A percentile compares a stretch with the other conserved stretches of the same genome.
Evolutionary conservation across 1,140 invertebrate species (phyloP).

Genomic region (Drosophila novamexicana): DNA sequence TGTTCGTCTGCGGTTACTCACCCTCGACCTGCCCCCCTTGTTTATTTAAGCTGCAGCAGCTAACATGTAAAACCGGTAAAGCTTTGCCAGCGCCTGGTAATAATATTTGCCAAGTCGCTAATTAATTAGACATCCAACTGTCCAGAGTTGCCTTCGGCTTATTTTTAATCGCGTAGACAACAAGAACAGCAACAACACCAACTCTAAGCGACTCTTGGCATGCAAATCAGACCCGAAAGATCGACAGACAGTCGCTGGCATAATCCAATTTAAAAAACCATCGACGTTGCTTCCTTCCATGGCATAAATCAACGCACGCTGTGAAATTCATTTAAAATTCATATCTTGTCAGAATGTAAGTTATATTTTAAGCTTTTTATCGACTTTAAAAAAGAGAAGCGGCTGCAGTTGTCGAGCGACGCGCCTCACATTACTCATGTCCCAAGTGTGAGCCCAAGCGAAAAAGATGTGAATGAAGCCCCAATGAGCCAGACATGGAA

Average conservation of each 20-base stretch:
- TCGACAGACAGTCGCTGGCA: conserved; percentile 28
- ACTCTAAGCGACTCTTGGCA: conserved; percentile 35
- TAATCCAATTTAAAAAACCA: conserved; percentile 81
- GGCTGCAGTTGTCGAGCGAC: conserved; percentile 54
- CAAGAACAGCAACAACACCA: conserved; percentile 6
- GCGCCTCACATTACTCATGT: conserved; percentile 73
- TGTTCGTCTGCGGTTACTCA: conserved; percentile 44
- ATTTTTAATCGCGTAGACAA: conserved; percentile 46
- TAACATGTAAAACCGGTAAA: conserved; percentile 10
- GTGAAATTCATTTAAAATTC: conserved; percentile 74
- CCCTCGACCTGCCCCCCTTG: not conserved
- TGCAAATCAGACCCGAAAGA: conserved; percentile 51
- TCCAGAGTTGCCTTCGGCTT: conserved; percentile 28
- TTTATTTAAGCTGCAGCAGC: conserved; percentile 26
- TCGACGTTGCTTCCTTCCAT: conserved; percentile 25
- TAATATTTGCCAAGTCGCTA: conserved; percentile 51
- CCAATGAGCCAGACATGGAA: conserved; percentile 31
- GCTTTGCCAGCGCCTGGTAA: conserved; percentile 15
- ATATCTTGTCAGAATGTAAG: conserved; percentile 80
- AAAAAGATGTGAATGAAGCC: conserved; percentile 33
- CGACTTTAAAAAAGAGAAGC: conserved; percentile 57
- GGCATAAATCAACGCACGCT: conserved; percentile 61
- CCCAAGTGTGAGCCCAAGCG: conserved; percentile 27
- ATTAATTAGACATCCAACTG: conserved; percentile 61
- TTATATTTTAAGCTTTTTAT: conserved; percentile 83